A percentile compares a stretch with the other conserved stretches of the same genome.
These are phyloP conservation scores for Neogobius melanostomus DNA, from an alignment of 2,113 vertebrate genomes.

Conservation along the genomic window DNA sequence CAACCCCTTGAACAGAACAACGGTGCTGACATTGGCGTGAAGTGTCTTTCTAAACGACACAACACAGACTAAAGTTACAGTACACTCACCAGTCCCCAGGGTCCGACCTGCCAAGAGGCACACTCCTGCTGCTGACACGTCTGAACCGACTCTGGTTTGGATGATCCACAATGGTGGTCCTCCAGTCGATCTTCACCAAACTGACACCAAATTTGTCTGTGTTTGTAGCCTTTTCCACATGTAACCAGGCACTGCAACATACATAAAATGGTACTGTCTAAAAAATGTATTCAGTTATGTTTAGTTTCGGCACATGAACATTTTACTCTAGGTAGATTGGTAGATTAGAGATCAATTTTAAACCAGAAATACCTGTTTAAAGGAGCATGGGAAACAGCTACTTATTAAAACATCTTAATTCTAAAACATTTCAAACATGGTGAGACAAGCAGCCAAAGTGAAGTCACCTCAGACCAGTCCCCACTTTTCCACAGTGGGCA, in stretches of 20 bases:
- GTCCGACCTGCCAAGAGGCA: constrained; percentile 95
- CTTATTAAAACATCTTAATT: background rate
- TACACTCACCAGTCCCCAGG: constrained; percentile 91
- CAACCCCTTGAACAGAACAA: background rate
- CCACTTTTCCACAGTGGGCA: constrained; percentile 94
- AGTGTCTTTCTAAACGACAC: background rate
- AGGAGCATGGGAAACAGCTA: background rate
- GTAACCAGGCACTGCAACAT: constrained; percentile 90
- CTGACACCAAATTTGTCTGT: constrained; percentile 95
- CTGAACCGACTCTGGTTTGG: constrained; percentile 87
- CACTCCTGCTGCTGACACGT: constrained; percentile 93
- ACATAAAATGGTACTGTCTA: background rate
- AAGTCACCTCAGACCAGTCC: constrained; percentile 94
- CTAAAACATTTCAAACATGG: background rate
- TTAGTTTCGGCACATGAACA: background rate
- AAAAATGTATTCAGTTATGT: too few relatives aligned
- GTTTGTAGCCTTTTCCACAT: constrained; percentile 94
- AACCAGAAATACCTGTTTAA: background rate
- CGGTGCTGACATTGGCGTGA: background rate
- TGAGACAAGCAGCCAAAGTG: background rate
- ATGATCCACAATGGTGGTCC: constrained; percentile 84
- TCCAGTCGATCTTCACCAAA: constrained; percentile 89
- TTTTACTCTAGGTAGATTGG: background rate
- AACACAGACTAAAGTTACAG: background rate
- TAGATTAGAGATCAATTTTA: background rate